Percentiles rank a stretch among this genome's conserved stretches.
Conservation (phyloP, 2,113 vertebrate species). For the Emberiza fucata region DNA sequence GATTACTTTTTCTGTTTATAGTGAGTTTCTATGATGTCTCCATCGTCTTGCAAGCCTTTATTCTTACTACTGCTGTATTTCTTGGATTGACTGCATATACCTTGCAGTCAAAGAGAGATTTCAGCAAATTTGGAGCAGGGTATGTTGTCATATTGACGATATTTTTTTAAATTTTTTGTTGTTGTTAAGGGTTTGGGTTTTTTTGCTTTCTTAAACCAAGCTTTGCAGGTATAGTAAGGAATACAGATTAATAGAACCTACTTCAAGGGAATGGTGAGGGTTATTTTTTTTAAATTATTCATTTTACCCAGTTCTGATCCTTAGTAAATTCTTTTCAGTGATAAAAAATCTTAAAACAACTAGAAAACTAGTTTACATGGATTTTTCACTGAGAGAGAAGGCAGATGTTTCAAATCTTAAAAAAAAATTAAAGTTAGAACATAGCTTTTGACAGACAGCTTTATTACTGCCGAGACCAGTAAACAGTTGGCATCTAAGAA, state of each 20-base stretch:
- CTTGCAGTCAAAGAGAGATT: constrained; percentile 93
- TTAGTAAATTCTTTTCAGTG: not conserved
- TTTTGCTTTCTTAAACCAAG: not conserved
- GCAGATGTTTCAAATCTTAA: not conserved
- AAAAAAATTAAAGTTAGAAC: not conserved
- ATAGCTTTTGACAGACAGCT: not conserved
- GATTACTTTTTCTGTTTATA: constrained; percentile 60
- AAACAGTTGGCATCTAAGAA: not conserved
- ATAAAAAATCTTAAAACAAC: not conserved
- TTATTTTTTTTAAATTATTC: not conserved
- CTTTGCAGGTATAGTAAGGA: not conserved
- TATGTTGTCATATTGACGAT: constrained; percentile 60
- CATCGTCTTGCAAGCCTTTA: constrained; percentile 86
- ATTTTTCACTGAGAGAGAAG: not conserved
- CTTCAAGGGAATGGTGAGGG: not conserved
- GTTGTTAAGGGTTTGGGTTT: not conserved
- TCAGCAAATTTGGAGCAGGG: constrained; percentile 92
- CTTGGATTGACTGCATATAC: constrained; percentile 87
- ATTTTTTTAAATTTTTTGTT: too few relatives aligned
- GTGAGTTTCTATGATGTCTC: constrained; percentile 90
- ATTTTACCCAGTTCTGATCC: not conserved
- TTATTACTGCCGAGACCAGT: not conserved
- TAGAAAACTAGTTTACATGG: not conserved
- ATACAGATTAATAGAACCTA: not conserved
- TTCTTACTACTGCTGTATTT: constrained; percentile 89